Conservation (phyloP, 2,113 vertebrate species). For the Apaloderma vittatum region DNA sequence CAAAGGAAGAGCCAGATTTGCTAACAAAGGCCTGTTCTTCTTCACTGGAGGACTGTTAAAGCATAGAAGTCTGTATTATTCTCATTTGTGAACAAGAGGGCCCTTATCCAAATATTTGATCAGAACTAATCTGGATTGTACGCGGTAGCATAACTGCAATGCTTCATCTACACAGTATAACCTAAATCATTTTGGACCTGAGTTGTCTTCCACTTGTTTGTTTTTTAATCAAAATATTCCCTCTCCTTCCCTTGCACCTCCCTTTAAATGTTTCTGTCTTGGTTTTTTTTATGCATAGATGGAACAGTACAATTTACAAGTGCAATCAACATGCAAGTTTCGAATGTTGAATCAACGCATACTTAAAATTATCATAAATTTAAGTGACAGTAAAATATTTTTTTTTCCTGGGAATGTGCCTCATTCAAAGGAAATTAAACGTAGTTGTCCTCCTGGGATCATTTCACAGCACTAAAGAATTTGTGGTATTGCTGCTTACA, state of each 20-base stretch:
- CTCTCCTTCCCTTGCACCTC: not conserved
- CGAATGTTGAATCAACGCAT: not conserved
- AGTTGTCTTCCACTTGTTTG: not conserved
- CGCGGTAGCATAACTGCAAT: not conserved
- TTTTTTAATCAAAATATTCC: not conserved
- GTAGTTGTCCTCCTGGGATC: slow-evolving; percentile 15
- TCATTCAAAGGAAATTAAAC: slow-evolving; percentile 25
- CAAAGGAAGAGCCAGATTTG: slow-evolving; percentile 88
- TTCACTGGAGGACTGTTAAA: slow-evolving; percentile 87
- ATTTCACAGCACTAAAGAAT: slow-evolving; percentile 26
- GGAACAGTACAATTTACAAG: not conserved
- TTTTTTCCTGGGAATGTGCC: not conserved
- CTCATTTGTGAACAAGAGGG: slow-evolving; percentile 58
- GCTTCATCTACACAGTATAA: not conserved
- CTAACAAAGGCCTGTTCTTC: slow-evolving; percentile 90
- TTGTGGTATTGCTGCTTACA: slow-evolving; percentile 25
- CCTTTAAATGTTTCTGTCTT: not conserved
- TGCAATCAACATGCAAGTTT: not conserved
- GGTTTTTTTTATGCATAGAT: not conserved
- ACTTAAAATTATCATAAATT: slow-evolving; percentile 20
- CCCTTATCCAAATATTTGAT: slow-evolving; percentile 38
- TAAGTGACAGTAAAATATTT: not conserved
- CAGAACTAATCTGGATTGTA: slow-evolving; percentile 44
- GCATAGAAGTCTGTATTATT: slow-evolving; percentile 68
- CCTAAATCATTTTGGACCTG: not conserved